Base-by-base conservation (phyloP, 2,113 vertebrate species). In the Promerops cafer region DNA sequence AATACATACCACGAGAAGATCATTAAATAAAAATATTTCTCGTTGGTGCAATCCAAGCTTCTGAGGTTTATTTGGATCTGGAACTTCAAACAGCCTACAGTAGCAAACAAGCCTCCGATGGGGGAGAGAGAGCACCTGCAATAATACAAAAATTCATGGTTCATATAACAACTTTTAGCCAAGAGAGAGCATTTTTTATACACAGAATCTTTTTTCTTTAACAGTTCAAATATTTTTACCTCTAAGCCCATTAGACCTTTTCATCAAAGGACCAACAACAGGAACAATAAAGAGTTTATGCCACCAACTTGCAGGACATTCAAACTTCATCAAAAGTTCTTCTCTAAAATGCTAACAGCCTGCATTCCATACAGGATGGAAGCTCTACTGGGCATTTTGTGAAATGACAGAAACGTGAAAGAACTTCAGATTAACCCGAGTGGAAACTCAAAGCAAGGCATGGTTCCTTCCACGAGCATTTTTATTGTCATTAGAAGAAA, bases 11-110 rank as follows among this genome's bases (percentile, higher is more conserved):
- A 99, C 99, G 5, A 99, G 98, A 44, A 99, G 99, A 96, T 99
- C 99, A 50, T 99, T 99, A 84, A 99, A 99, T 65, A 99, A 98
- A 98, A 99, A 99, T 97, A 99, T 99, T 97, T 99, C 99, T 95
- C 99, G 97, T 95, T 99, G 99, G 96, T 99, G 99, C 80, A 99
- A 96, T 37, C 99, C 99, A 69, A 99, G 98, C 90, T 99, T 99
- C 96, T 99, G 99, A 56, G 99, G 99, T 97, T 99, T 99, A 94
- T 99, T 99, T 89, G 99, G 99, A 96, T 99, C 99, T 28, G 99
- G 99, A 56, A 99, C 99, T 97, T 99, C 99, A 85, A 99, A 99
- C 31, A 99, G 98, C 86, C 99, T 98, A 92, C 99, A 99, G 98
- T 99, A 99, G 97, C 99, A 99, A 82, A 99, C 99, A 54, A 99